These are phyloP conservation scores for Orchestia grillus DNA, from an alignment of 1,140 invertebrate species.

Conservation along the genomic window DNA sequence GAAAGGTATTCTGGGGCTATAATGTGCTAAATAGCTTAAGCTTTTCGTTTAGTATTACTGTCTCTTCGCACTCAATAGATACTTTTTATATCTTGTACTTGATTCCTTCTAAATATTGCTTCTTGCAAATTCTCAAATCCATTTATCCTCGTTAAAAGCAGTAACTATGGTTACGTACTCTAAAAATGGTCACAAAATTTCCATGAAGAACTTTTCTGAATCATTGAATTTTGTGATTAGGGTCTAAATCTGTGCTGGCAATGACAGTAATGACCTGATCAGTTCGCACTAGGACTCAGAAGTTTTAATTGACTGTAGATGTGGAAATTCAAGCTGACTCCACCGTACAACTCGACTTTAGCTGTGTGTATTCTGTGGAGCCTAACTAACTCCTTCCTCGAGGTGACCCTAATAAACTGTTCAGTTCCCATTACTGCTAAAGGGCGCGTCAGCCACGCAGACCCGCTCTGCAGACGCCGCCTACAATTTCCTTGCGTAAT, in stretches of 20 bases:
- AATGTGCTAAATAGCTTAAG: background rate
- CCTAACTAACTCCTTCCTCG: background rate
- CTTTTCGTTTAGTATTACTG: background rate
- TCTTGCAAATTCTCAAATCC: background rate
- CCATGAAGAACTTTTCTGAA: background rate
- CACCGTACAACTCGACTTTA: background rate
- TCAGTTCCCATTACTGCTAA: background rate
- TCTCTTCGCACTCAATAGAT: background rate
- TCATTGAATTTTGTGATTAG: background rate
- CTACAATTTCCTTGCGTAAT: conserved; percentile 39
- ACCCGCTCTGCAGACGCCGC: background rate
- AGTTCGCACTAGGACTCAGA: background rate
- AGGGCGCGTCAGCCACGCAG: background rate
- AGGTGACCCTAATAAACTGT: background rate
- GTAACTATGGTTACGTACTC: background rate
- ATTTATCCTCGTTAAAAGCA: background rate
- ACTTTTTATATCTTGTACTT: too few species aligned
- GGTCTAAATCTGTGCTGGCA: background rate
- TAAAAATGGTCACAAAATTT: background rate
- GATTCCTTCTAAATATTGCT: background rate
- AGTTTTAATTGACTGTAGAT: background rate
- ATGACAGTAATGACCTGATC: background rate
- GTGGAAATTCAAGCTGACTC: background rate
- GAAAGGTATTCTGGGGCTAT: background rate
- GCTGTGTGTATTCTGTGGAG: background rate